Evolutionary conservation across 2,113 vertebrate genomes (phyloP).

Genomic region (Thalassoma bifasciatum): DNA sequence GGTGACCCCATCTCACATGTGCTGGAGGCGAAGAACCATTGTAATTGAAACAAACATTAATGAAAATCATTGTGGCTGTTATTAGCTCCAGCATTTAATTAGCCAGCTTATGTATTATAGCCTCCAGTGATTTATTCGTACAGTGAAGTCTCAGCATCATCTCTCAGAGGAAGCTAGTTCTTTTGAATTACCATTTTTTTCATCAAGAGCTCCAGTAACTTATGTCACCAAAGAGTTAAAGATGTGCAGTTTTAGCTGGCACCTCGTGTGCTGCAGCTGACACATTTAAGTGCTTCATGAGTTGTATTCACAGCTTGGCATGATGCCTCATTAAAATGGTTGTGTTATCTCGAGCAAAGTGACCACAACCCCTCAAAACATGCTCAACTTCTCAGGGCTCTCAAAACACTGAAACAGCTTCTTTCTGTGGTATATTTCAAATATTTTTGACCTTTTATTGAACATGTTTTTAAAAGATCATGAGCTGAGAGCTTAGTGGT

Average conservation of each 20-base stretch:
- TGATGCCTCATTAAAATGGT: too few relatives aligned
- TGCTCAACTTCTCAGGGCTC: too few relatives aligned
- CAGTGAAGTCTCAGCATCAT: conserved; percentile 1
- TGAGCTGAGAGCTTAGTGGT: neutral
- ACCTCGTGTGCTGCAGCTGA: too few relatives aligned
- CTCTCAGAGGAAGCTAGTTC: conserved; percentile 36
- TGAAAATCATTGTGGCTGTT: conserved; percentile 29
- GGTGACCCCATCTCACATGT: conserved; percentile 12
- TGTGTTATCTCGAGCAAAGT: too few relatives aligned
- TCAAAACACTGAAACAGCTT: too few relatives aligned
- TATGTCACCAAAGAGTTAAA: conserved; percentile 31
- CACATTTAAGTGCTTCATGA: too few relatives aligned
- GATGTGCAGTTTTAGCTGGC: conserved; percentile 15
- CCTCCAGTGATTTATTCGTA: conserved; percentile 36
- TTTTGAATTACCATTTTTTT: conserved; percentile 46
- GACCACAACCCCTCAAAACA: too few relatives aligned
- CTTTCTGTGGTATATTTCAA: too few relatives aligned
- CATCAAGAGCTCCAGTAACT: conserved; percentile 36
- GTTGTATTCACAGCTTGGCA: too few relatives aligned
- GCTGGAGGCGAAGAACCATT: conserved; percentile 24
- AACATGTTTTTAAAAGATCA: too few relatives aligned
- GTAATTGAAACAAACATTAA: conserved; percentile 39
- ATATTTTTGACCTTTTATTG: too few relatives aligned
- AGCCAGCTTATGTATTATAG: conserved; percentile 27
- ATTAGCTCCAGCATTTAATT: conserved; percentile 42